phyloP scores from a whole-genome alignment of 2,797 vertebrate species.

The Enteromius anoplus region DNA sequence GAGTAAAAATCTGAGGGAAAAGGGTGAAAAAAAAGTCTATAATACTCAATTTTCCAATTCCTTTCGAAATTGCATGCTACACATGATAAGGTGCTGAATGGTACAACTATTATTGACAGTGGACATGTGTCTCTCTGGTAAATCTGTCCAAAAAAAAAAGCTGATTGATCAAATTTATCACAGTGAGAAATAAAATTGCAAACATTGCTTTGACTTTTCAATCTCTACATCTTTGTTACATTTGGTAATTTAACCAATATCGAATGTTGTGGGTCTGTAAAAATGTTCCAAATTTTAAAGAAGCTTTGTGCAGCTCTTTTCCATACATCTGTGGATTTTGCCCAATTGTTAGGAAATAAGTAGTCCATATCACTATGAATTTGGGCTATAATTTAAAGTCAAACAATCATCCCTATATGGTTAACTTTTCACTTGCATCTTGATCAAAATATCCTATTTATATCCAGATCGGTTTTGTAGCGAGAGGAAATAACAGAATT shows the following conservation, averaged over 20 bases:
- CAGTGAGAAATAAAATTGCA: background rate
- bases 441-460: background rate
- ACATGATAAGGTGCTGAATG: conserved; percentile 80
- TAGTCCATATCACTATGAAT: background rate
- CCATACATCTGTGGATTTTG: background rate
- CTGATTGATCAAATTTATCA: background rate
- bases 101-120: conserved; percentile 36
- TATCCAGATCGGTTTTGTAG: background rate
- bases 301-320: background rate
- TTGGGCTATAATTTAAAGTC: background rate
- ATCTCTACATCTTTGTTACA: background rate
- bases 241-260: background rate
- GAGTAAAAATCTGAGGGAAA: conserved; percentile 72
- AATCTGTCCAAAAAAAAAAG: background rate
- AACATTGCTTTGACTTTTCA: background rate
- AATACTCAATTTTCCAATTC: conserved; percentile 69
- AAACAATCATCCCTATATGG: background rate
- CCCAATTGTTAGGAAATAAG: background rate
- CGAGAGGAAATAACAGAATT: background rate
- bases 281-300: background rate
- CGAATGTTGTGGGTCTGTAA: background rate
- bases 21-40: conserved; percentile 66
- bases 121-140: conserved; percentile 44
- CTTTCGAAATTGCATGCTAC: conserved; percentile 75
- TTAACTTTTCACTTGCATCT: background rate